These are phyloP conservation scores for Lemur catta DNA, from an alignment of 2,797 vertebrate genomes.

Conservation along the genomic window DNA sequence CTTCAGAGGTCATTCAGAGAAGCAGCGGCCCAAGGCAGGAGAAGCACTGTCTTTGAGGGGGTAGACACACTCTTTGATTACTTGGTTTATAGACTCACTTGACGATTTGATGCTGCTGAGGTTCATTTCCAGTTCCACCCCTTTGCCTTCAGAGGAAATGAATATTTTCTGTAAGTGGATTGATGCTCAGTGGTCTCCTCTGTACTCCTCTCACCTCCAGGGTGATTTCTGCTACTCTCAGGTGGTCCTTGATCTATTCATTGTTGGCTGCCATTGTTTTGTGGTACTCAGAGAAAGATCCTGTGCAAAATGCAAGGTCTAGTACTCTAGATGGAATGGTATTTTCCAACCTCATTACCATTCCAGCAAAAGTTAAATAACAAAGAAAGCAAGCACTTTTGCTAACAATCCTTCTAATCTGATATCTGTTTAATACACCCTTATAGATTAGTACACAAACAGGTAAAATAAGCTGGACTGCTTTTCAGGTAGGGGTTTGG, in stretches of 20 bases:
- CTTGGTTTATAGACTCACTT: neutral
- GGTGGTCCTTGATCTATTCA: neutral
- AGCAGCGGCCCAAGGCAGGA: neutral
- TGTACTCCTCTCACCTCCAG: neutral
- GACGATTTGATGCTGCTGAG: neutral
- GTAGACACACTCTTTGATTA: neutral
- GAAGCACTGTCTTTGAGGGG: neutral
- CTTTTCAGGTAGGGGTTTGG: neutral
- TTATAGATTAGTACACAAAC: neutral
- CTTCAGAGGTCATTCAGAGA: neutral
- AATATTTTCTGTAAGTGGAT: neutral
- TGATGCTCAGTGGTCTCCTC: neutral
- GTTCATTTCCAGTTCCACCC: neutral
- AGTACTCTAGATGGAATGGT: neutral
- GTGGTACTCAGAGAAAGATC: neutral
- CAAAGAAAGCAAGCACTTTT: neutral
- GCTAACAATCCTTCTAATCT: neutral
- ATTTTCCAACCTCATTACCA: neutral
- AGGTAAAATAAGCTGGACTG: slow-evolving; percentile 2
- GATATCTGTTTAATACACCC: neutral
- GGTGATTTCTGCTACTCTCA: neutral
- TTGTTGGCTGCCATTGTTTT: neutral
- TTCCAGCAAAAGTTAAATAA: neutral
- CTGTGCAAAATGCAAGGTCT: neutral
- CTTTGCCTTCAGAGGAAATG: neutral